These are phyloP conservation scores for Plumapathes pennacea DNA, from an alignment of 92 coral and sea anemone genomes.

Conservation along the genomic window DNA sequence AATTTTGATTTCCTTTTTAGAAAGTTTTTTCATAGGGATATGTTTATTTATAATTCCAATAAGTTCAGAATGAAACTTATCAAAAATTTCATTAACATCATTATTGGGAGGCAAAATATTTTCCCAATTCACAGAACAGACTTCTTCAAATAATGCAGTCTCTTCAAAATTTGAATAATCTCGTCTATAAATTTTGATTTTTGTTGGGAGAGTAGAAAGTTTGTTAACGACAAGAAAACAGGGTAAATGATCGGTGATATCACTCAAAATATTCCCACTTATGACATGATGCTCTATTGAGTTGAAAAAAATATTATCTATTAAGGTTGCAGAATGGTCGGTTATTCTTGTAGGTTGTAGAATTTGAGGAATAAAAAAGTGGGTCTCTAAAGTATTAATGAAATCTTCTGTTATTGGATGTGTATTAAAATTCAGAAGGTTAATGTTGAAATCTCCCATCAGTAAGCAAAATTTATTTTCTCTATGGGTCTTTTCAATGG, in stretches of 20 bases:
- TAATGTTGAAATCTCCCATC: slow-evolving; percentile 34
- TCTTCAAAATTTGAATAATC: slow-evolving; percentile 49
- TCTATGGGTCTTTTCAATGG: slow-evolving; percentile 31
- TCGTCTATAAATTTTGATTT: slow-evolving; percentile 38
- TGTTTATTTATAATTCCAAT: slow-evolving; percentile 37
- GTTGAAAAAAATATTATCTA: slow-evolving; percentile 61
- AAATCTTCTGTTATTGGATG: slow-evolving; percentile 48
- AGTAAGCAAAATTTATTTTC: slow-evolving; percentile 46
- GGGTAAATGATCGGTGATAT: slow-evolving; percentile 52
- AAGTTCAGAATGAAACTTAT: slow-evolving; percentile 21
- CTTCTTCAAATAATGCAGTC: slow-evolving; percentile 30
- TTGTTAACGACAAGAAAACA: slow-evolving; percentile 57
- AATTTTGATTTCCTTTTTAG: slow-evolving; percentile 41
- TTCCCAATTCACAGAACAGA: slow-evolving; percentile 42
- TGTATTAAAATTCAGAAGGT: slow-evolving; percentile 40
- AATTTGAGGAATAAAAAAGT: slow-evolving; percentile 46
- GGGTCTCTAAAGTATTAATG: slow-evolving; percentile 34
- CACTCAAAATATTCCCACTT: slow-evolving; percentile 59
- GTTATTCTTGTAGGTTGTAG: slow-evolving; percentile 50
- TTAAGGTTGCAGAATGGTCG: slow-evolving; percentile 39
- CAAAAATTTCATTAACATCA: slow-evolving; percentile 32
- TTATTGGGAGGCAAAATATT: slow-evolving; percentile 8
- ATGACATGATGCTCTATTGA: slow-evolving; percentile 29
- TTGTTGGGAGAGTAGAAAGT: slow-evolving; percentile 44
- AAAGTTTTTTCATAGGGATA: slow-evolving; percentile 37